phyloP scores from a whole-genome alignment of 2,888 invertebrate species.

The Melieria crassipennis region DNA sequence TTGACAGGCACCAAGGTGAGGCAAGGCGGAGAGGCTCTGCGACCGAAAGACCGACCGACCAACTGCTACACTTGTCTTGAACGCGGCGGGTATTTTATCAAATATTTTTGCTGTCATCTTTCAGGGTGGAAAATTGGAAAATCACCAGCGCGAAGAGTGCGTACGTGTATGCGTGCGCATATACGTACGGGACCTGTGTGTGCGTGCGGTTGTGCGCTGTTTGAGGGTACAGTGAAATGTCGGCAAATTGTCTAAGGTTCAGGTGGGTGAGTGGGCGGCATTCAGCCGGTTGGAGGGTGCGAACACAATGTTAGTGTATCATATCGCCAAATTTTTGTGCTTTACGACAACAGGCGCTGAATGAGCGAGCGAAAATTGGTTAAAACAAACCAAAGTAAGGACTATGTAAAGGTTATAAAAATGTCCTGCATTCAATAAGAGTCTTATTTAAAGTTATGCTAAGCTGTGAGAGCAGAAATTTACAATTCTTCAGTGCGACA shows the following conservation, averaged over 20 bases:
- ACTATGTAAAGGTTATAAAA: too few relatives aligned
- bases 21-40: too few relatives aligned
- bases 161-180: neutral
- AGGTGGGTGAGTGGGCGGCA: conserved; percentile 10
- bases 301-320: neutral
- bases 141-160: neutral
- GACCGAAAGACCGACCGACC: too few relatives aligned
- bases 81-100: conserved; percentile 1
- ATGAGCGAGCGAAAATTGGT: conserved; percentile 3
- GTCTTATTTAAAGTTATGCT: too few relatives aligned
- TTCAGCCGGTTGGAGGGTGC: neutral
- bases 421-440: too few relatives aligned
- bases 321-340: neutral
- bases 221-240: conserved; percentile 10
- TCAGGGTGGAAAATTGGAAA: conserved; percentile 25
- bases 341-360: neutral
- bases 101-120: conserved; percentile 19
- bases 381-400: too few relatives aligned
- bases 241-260: conserved; percentile 21
- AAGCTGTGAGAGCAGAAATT: too few relatives aligned
- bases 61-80: neutral
- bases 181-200: neutral
- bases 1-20: too few relatives aligned
- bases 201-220: neutral
- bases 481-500: too few relatives aligned